Percentiles rank a stretch among this genome's conserved stretches.
phyloP scores from a whole-genome alignment of 37 sponge, comb jelly and placozoan species.

The Mnemiopsis leidyi region DNA sequence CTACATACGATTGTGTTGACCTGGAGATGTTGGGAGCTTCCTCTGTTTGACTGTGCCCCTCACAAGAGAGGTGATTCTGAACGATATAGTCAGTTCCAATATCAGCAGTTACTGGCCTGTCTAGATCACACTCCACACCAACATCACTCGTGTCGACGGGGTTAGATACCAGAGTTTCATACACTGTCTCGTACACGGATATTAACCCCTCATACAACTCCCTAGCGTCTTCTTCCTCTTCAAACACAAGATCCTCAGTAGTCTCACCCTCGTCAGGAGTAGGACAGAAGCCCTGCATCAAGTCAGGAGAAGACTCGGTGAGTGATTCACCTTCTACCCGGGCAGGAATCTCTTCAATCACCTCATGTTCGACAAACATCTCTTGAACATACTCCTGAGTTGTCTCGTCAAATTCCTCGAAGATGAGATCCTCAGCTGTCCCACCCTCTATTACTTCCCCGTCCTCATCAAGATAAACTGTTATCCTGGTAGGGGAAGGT shows the following conservation, averaged over 20 bases:
- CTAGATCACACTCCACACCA: background rate
- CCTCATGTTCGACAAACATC: background rate
- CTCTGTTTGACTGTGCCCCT: background rate
- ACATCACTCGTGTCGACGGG: background rate
- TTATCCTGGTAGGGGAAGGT: background rate
- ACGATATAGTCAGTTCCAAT: background rate
- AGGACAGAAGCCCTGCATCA: background rate
- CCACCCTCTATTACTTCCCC: background rate
- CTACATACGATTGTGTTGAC: background rate
- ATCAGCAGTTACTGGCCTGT: background rate
- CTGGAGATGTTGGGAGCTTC: background rate
- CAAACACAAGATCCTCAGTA: background rate
- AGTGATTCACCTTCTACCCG: background rate
- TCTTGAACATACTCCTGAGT: background rate
- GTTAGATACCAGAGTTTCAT: background rate
- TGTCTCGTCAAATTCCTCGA: slow-evolving; percentile 8
- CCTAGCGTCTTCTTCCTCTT: background rate
- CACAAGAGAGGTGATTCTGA: background rate
- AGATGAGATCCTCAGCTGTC: slow-evolving; percentile 48
- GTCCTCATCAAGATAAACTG: background rate
- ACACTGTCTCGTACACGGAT: background rate
- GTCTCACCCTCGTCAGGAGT: slow-evolving; percentile 3
- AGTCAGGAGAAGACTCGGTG: background rate
- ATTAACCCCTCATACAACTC: background rate
- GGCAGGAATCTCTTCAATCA: background rate